Evolutionary conservation across 2,888 invertebrate species (phyloP), one percentile per base, ranked within the genome.

Genomic region (Tenthredo mesomela): DNA sequence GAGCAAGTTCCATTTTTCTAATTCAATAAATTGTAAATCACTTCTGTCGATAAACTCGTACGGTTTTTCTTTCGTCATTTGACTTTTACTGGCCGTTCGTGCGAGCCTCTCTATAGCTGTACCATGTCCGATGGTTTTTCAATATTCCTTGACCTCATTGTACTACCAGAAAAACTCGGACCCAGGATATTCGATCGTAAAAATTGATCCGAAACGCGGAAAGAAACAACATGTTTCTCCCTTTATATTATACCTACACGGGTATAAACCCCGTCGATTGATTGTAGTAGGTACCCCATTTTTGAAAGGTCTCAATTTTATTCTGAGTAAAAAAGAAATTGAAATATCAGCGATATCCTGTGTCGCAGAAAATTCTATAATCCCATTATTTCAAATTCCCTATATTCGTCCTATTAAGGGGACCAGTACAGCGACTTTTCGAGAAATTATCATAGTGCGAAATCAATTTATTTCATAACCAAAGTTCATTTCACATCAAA

Each of bases 181-280:
- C 78, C 86, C 86, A 86, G 89, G 87, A 88, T 88, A 89, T 67
- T 89, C 86, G 87, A 89, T 89, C 88, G 88, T 89, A 89, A 89
- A 89, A 89, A 86, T 87, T 73, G 71, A 83, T 83, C 67, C 82
- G n/a, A 54, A 25, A 47, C 82, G 6, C 21, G 50, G 33, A 70
- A 84, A 40, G 58, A 50, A 50, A n/a, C 21, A 71, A 50, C 82
- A 67, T 70, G 82, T 25, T 43, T 43, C 50, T 10, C 33, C 18
- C 29, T 58, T 58, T 61, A 21, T 50, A 33, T 33, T n/a, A n/a
- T n/a, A n/a, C n/a, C n/a, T n/a, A n/a, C n/a, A n/a, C n/a, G 33
- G 3, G 10, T n/a, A 3, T 3, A 37, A 58, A 37, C 18, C n/a
- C 25, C 10, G 50, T 5, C 18, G 33, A 15, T 37, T 9, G 6